Conservation (phyloP, 1,140 invertebrate species). For the Formica exsecta region DNA sequence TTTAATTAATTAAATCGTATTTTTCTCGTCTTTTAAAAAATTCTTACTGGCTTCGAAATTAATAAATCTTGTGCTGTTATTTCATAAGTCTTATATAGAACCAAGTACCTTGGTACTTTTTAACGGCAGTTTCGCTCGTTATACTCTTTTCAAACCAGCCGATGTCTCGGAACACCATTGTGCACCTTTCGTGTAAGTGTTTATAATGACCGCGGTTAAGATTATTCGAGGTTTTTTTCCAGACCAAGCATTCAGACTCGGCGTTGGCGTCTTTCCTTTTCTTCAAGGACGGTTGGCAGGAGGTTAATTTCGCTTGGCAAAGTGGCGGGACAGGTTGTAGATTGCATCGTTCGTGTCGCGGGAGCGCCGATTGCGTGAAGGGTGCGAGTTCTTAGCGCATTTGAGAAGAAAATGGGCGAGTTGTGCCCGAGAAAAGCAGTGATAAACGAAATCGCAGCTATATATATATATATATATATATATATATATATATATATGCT, state of each 20-base stretch:
- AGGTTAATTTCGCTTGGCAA: slow-evolving; percentile 48
- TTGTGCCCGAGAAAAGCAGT: not conserved
- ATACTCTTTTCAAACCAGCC: slow-evolving; percentile 41
- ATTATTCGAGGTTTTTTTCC: slow-evolving; percentile 38
- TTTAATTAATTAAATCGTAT: not conserved
- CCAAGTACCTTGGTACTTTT: slow-evolving; percentile 25
- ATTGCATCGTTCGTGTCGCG: slow-evolving; percentile 36
- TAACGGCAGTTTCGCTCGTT: slow-evolving; percentile 51
- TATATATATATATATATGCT: not conserved
- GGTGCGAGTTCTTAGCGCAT: not conserved
- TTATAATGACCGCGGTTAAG: slow-evolving; percentile 50
- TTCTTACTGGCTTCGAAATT: not conserved
- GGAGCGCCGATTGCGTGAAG: slow-evolving; percentile 12
- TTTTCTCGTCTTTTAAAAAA: not conserved
- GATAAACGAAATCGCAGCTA: slow-evolving; percentile 32
- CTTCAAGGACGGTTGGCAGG: slow-evolving; percentile 8
- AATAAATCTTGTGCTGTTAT: slow-evolving; percentile 28
- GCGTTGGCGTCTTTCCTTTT: not conserved
- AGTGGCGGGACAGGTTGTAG: slow-evolving; percentile 27
- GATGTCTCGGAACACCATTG: slow-evolving; percentile 43
- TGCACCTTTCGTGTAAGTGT: slow-evolving; percentile 43
- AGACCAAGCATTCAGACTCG: slow-evolving; percentile 5
- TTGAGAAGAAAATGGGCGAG: slow-evolving; percentile 8
- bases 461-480: no score
- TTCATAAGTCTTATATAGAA: slow-evolving; percentile 22